Conservation (phyloP, 2,888 invertebrate genomes). For the Drosophila dives region DNA sequence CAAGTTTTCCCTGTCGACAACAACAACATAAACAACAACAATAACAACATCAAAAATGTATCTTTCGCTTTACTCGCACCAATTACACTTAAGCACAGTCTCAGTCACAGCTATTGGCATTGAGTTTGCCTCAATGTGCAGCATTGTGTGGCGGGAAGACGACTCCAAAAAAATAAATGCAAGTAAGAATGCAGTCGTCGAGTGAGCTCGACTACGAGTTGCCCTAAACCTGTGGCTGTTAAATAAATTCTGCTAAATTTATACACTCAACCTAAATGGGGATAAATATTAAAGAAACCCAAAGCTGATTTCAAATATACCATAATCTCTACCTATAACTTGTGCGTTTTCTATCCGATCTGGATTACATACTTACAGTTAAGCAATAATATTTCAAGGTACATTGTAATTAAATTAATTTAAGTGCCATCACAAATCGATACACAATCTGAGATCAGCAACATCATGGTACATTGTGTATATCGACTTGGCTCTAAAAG, state of each 20-base stretch:
- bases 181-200: not conserved
- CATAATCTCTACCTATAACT: not conserved
- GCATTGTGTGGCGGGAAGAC: constrained; percentile 45
- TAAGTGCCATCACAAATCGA: not conserved
- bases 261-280: constrained; percentile 31
- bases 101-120: constrained; percentile 17
- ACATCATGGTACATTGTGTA: not conserved
- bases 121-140: constrained; percentile 71
- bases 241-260: not conserved
- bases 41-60: constrained; percentile 32
- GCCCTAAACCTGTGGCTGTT: not conserved
- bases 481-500: not conserved
- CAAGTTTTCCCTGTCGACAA: constrained; percentile 58
- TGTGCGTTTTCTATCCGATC: not conserved
- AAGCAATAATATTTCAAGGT: not conserved
- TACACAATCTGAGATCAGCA: not conserved
- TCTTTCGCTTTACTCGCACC: constrained; percentile 60
- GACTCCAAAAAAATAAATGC: not conserved
- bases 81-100: constrained; percentile 55
- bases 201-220: not conserved
- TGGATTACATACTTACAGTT: not conserved
- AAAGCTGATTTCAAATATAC: not conserved
- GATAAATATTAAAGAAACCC: not conserved
- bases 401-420: not conserved
- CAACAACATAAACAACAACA: not conserved